Evolutionary conservation across 2,113 vertebrate genomes (phyloP).

Genomic region (Lepisosteus oculatus): DNA sequence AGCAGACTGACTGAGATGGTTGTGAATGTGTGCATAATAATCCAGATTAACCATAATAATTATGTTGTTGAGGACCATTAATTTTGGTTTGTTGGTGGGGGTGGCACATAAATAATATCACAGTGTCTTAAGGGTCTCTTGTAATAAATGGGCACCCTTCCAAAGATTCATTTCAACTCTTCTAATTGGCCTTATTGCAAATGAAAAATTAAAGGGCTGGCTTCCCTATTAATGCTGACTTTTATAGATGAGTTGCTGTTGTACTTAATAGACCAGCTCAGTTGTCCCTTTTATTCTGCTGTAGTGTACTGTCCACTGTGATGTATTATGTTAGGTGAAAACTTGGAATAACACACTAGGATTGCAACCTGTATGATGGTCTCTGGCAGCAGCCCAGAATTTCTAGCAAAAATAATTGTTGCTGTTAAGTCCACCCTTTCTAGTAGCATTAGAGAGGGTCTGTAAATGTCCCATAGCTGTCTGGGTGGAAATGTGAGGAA

Average conservation of each 20-base stretch:
- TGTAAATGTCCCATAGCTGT: too few species aligned
- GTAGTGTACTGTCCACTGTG: slow-evolving; percentile 58
- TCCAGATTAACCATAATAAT: slow-evolving; percentile 65
- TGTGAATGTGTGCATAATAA: slow-evolving; percentile 52
- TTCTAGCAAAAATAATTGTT: slow-evolving; percentile 22
- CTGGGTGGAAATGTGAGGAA: too few species aligned
- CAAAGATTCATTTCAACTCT: slow-evolving; percentile 55
- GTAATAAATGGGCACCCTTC: slow-evolving; percentile 63
- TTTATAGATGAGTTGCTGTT: slow-evolving; percentile 67
- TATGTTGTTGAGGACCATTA: slow-evolving; percentile 61
- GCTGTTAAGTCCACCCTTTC: slow-evolving; percentile 7
- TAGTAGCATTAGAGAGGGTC: slow-evolving; percentile 3
- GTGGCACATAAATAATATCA: slow-evolving; percentile 54
- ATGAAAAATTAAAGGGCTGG: slow-evolving; percentile 69
- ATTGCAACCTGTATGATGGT: slow-evolving; percentile 44
- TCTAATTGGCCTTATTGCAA: slow-evolving; percentile 70
- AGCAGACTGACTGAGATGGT: slow-evolving; percentile 57
- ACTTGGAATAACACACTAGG: slow-evolving; percentile 53
- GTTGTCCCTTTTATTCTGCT: slow-evolving; percentile 64
- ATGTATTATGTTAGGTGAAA: slow-evolving; percentile 52
- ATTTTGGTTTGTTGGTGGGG: slow-evolving; percentile 54
- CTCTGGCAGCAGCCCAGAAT: slow-evolving; percentile 55
- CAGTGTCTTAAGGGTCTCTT: slow-evolving; percentile 45
- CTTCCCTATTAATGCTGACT: slow-evolving; percentile 64
- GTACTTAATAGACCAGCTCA: slow-evolving; percentile 60